Conservation (phyloP, 2,888 invertebrate species). For the Chloromyia formosa region DNA sequence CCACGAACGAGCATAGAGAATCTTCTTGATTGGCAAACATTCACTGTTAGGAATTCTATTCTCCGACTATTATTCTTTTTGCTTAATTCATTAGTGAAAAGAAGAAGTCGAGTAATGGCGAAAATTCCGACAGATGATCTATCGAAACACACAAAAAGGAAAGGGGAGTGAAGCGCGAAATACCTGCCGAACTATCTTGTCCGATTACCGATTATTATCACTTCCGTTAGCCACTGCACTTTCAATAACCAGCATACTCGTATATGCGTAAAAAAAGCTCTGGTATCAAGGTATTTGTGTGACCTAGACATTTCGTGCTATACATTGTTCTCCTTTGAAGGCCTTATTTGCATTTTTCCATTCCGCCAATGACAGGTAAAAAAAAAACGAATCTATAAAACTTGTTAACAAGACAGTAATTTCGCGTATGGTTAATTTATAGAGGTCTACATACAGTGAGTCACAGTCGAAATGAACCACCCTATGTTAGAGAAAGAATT, state of each 20-base stretch:
- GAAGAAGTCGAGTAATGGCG: neutral
- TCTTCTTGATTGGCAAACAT: neutral
- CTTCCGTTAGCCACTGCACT: constrained; percentile 4
- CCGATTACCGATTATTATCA: neutral
- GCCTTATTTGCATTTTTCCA: neutral
- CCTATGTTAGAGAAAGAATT: too few relatives aligned
- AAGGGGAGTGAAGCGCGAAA: neutral
- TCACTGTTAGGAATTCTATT: constrained; percentile 7
- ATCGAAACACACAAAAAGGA: neutral
- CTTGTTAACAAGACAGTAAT: too few relatives aligned
- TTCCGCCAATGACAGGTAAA: too few relatives aligned
- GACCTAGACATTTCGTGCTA: neutral
- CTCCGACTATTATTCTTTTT: neutral
- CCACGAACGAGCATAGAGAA: neutral
- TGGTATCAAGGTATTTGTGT: neutral
- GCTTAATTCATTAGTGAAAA: neutral
- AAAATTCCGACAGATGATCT: neutral
- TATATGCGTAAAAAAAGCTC: too few relatives aligned
- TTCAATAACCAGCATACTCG: neutral
- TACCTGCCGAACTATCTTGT: too few relatives aligned
- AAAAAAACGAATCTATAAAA: too few relatives aligned
- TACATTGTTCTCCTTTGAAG: neutral
- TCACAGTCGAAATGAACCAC: too few relatives aligned
- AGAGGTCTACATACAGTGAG: too few relatives aligned
- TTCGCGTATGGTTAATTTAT: too few relatives aligned